Evolutionary conservation across 2,113 vertebrate species (phyloP).

Genomic region (Lethenteron camtschaticum): DNA sequence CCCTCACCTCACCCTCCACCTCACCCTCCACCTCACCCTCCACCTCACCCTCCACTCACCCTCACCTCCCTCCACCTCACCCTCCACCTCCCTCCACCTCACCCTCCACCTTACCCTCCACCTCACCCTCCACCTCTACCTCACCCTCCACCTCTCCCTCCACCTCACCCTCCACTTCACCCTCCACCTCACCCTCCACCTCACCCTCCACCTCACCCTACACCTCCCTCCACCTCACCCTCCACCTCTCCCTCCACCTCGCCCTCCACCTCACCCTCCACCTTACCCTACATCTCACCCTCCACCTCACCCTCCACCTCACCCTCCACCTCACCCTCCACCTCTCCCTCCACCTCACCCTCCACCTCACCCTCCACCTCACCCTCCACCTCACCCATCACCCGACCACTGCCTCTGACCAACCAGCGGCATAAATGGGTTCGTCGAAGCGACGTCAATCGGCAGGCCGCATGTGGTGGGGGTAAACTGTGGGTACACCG

Average conservation of each 20-base stretch:
- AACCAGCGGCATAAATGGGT: too few relatives aligned
- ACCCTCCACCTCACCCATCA: neutral
- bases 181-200: neutral
- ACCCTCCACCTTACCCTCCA: neutral
- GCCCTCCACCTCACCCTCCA: neutral
- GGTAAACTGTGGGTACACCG: too few relatives aligned
- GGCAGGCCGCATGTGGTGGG: too few relatives aligned
- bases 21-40: neutral
- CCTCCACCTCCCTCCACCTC: neutral
- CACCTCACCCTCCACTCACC: neutral
- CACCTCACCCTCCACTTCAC: neutral
- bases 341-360: neutral
- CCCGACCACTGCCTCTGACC: too few relatives aligned
- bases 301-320: neutral
- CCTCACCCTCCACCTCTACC: neutral
- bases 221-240: neutral
- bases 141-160: neutral
- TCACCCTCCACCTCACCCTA: neutral
- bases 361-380: neutral
- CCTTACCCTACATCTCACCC: neutral
- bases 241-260: neutral
- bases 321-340: neutral
- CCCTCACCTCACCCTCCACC: neutral
- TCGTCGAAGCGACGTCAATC: too few relatives aligned
- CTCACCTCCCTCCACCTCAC: neutral